Conservation (phyloP, 2,113 vertebrate species). For the Psephotus haematonotus region DNA sequence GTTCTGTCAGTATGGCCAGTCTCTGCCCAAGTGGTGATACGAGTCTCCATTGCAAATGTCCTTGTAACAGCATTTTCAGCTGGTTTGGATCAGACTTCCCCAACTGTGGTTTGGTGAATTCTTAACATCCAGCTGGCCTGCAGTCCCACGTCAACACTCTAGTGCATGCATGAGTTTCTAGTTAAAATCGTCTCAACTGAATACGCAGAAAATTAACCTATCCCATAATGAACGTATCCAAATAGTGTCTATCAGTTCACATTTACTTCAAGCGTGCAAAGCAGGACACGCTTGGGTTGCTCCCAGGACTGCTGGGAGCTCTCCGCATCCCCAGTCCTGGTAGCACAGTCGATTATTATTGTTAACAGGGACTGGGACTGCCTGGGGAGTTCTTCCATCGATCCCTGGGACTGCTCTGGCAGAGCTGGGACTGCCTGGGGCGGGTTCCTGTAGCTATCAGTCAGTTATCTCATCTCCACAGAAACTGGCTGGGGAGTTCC, state of each 20-base stretch:
- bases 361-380: neutral
- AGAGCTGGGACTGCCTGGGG: neutral
- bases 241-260: neutral
- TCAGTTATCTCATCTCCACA: slow-evolving; percentile 22
- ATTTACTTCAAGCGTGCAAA: neutral
- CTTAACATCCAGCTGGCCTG: neutral
- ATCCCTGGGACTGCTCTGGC: neutral
- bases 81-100: neutral
- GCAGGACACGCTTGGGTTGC: neutral
- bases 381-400: neutral
- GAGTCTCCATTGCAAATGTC: neutral
- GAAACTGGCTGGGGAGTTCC: slow-evolving; percentile 61
- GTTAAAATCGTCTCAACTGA: neutral
- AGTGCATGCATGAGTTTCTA: neutral
- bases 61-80: neutral
- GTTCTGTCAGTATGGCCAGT: neutral
- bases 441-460: neutral
- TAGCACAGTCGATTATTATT: neutral
- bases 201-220: neutral
- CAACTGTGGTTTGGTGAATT: neutral
- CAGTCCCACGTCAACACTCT: neutral
- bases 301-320: neutral
- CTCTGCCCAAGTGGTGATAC: neutral
- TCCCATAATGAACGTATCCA: neutral
- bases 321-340: neutral